Percentiles rank a stretch among this genome's conserved stretches.
Conservation (phyloP, 2,888 invertebrate species). For the Boloria euphrosyne region DNA sequence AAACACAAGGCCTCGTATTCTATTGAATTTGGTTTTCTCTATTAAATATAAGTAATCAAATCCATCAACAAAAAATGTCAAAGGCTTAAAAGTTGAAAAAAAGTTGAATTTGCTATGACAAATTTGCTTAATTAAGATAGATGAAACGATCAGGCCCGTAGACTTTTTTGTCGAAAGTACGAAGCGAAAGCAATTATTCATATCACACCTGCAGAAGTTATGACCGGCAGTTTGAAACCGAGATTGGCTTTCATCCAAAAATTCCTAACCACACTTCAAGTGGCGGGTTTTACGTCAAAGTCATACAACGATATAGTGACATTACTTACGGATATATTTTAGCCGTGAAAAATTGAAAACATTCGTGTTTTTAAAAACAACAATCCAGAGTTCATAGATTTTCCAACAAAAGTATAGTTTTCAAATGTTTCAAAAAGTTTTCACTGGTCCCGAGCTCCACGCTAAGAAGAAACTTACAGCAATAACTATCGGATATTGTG, state of each 20-base stretch:
- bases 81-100: neutral
- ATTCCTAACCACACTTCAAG: conserved; percentile 14
- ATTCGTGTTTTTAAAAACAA: no score
- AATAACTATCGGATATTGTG: no score
- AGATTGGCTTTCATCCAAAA: conserved; percentile 24
- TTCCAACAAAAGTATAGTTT: no score
- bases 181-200: conserved; percentile 21
- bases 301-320: conserved; percentile 4
- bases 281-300: conserved; percentile 13
- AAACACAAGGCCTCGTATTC: no score
- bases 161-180: conserved; percentile 8
- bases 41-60: no score
- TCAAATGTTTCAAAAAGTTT: no score
- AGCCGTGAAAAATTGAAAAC: neutral
- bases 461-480: no score
- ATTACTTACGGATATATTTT: conserved; percentile 4
- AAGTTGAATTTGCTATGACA: neutral
- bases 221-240: conserved; percentile 16
- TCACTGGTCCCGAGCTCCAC: no score
- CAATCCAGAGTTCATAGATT: no score
- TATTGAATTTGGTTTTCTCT: no score
- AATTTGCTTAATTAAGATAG: neutral
- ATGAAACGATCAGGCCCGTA: conserved; percentile 5
- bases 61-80: no score
- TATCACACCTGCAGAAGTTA: conserved; percentile 24